Percentiles rank a stretch among this genome's conserved stretches.
phyloP scores from a whole-genome alignment of 2,888 invertebrate species.

The Agapetus fuscipes region DNA sequence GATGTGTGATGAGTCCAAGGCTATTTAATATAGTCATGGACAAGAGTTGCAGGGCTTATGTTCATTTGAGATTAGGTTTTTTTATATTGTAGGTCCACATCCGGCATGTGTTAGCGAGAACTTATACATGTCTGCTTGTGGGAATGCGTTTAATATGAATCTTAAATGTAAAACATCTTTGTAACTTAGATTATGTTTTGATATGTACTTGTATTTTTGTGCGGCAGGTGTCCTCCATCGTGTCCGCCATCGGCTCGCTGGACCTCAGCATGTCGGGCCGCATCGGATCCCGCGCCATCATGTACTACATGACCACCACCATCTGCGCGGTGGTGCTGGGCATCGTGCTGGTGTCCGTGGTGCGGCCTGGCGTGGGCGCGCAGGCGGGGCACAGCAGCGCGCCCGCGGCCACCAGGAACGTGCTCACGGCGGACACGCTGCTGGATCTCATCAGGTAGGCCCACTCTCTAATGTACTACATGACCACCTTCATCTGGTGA shows the following conservation, averaged over 20 bases:
- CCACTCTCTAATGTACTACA: slow-evolving; percentile 5
- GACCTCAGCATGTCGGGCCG: slow-evolving; percentile 82
- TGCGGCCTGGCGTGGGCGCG: slow-evolving; percentile 66
- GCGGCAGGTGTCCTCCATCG: slow-evolving; percentile 81
- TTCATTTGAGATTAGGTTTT: no score
- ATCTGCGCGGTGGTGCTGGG: slow-evolving; percentile 83
- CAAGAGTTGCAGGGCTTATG: no score
- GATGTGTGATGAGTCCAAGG: no score
- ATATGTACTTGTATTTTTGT: no score
- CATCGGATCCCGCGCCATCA: slow-evolving; percentile 69
- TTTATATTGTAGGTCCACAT: no score
- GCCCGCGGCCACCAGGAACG: slow-evolving; percentile 46
- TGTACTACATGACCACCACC: slow-evolving; percentile 88
- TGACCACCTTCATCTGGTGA: no score
- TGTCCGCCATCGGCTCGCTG: slow-evolving; percentile 85
- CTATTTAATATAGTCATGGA: no score
- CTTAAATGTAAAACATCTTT: no score
- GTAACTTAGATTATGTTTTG: no score
- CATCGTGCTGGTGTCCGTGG: slow-evolving; percentile 80
- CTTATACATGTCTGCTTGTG: no score
- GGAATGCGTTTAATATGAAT: no score
- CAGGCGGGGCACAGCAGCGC: slow-evolving; percentile 29
- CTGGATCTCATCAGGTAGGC: slow-evolving; percentile 81
- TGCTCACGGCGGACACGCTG: slow-evolving; percentile 81
- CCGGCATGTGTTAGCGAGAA: no score